phyloP scores from a whole-genome alignment of 30 jellyfish, hydroid and myxozoan genomes.

The Phacellophora camtschatica region DNA sequence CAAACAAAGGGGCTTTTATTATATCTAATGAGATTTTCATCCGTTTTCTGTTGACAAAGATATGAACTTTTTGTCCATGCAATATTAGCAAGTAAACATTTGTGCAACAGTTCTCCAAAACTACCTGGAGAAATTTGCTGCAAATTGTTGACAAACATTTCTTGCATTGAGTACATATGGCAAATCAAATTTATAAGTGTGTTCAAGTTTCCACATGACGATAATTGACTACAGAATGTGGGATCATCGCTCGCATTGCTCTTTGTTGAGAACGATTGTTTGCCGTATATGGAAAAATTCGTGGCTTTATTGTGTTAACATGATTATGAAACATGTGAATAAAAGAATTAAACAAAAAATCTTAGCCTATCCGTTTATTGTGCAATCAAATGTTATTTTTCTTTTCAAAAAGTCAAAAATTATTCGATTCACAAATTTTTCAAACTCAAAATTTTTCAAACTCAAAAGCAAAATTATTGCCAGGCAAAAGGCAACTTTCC shows the following conservation, averaged over 20 bases:
- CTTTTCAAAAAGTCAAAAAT: no score
- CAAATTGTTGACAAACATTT: neutral
- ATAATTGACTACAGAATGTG: neutral
- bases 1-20: neutral
- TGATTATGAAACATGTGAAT: no score
- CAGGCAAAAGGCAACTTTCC: no score
- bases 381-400: no score
- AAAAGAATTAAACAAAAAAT: no score
- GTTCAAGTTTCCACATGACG: neutral
- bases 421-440: no score
- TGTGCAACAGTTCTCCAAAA: conserved; percentile 15
- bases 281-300: neutral
- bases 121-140: neutral
- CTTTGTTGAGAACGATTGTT: neutral
- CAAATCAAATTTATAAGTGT: neutral
- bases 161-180: neutral
- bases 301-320: no score
- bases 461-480: no score
- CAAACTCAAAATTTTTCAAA: no score
- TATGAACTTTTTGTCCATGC: no score
- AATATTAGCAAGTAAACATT: neutral
- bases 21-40: conserved; percentile 7
- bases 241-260: neutral
- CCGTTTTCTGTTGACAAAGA: no score
- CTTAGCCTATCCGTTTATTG: no score